These are phyloP conservation scores for Marisa cornuarietis DNA, from an alignment of 1,140 invertebrate species.

Conservation along the genomic window DNA sequence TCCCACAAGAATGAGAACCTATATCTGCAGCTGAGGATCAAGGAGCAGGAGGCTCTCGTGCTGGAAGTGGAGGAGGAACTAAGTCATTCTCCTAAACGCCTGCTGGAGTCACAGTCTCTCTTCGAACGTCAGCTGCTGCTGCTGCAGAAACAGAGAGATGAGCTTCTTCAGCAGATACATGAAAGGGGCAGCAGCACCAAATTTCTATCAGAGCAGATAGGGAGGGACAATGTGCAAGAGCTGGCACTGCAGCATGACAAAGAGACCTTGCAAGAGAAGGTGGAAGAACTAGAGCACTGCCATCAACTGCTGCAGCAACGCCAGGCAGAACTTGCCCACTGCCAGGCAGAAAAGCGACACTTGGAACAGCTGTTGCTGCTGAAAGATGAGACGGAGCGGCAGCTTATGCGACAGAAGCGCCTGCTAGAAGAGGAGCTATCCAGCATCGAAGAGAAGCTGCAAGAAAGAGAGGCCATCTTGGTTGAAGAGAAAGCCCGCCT, in stretches of 20 bases:
- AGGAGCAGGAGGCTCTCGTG: conserved; percentile 54
- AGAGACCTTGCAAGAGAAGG: conserved; percentile 48
- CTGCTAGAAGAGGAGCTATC: conserved; percentile 54
- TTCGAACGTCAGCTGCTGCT: conserved; percentile 52
- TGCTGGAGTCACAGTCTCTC: conserved; percentile 31
- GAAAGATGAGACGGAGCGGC: conserved; percentile 55
- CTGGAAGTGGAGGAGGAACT: conserved; percentile 41
- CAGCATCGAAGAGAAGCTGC: conserved; percentile 51
- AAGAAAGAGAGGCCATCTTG: conserved; percentile 52
- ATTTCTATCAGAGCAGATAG: background rate
- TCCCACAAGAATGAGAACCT: conserved; percentile 50
- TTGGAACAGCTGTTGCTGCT: conserved; percentile 53
- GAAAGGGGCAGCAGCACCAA: conserved; percentile 16
- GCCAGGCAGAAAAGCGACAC: conserved; percentile 39
- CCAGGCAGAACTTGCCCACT: conserved; percentile 39
- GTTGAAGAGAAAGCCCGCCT: conserved; percentile 52
- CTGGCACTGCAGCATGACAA: conserved; percentile 14
- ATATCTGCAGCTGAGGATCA: conserved; percentile 39
- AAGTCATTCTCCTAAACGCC: background rate
- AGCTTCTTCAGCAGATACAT: conserved; percentile 37
- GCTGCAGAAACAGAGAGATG: conserved; percentile 56
- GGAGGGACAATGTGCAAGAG: background rate
- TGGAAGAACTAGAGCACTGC: conserved; percentile 42
- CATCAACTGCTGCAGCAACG: conserved; percentile 38
- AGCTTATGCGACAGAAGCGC: conserved; percentile 57